These are phyloP conservation scores for Danionella cerebrum DNA, from an alignment of 2,113 vertebrate species.

Conservation along the genomic window DNA sequence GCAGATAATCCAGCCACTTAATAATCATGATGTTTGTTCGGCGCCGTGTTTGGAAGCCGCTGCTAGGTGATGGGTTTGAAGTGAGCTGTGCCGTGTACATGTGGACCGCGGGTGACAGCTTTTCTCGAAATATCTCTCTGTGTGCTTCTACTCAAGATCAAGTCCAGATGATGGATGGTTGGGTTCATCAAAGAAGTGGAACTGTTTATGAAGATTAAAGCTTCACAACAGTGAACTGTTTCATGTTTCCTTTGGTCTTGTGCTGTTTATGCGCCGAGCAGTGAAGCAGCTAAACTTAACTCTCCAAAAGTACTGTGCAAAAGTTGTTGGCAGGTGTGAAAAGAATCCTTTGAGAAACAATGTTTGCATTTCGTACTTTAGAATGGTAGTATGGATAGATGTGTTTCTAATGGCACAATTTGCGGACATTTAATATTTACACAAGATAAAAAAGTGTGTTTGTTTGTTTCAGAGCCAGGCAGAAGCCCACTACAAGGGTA, in stretches of 20 bases:
- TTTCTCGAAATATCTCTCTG: slow-evolving; percentile 17
- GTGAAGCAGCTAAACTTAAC: not conserved
- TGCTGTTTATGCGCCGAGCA: not conserved
- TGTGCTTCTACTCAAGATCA: slow-evolving; percentile 19
- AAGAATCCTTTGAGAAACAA: no score
- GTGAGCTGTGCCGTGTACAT: not conserved
- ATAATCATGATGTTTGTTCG: slow-evolving; percentile 34
- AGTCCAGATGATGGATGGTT: slow-evolving; percentile 21
- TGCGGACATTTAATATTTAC: no score
- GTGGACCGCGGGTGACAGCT: not conserved
- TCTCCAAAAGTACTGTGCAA: no score
- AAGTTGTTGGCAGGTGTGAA: no score
- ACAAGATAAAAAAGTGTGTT: no score
- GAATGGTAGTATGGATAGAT: no score
- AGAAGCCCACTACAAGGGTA: slow-evolving; percentile 90
- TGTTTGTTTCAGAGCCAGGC: slow-evolving; percentile 75
- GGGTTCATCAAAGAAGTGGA: not conserved
- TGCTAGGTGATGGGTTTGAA: slow-evolving; percentile 5
- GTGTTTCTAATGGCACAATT: not conserved
- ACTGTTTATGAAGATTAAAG: slow-evolving; percentile 24
- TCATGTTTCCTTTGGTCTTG: not conserved
- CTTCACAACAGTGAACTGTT: slow-evolving; percentile 1
- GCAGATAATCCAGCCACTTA: slow-evolving; percentile 42
- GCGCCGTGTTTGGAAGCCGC: slow-evolving; percentile 16
- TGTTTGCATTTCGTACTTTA: not conserved